phyloP scores from a whole-genome alignment of 92 coral and sea anemone genomes.

The Siderastrea siderea region DNA sequence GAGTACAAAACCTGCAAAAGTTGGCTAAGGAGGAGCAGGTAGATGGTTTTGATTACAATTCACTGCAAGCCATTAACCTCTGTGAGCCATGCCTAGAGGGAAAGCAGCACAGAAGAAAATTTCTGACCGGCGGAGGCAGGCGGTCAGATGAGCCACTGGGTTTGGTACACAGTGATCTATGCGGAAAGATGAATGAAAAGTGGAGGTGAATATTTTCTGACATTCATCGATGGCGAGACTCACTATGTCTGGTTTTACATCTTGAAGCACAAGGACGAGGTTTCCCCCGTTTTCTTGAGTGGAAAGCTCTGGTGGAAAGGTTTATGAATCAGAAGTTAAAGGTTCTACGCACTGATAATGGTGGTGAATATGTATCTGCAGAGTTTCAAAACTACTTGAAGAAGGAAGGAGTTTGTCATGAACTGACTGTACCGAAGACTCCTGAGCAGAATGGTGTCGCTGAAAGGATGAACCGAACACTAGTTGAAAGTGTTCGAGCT shows the following conservation, averaged over 20 bases:
- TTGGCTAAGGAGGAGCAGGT: conserved; percentile 31
- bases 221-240: conserved; percentile 67
- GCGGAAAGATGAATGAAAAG: conserved; percentile 67
- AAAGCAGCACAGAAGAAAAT: conserved; percentile 58
- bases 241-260: conserved; percentile 61
- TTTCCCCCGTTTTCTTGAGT: conserved; percentile 54
- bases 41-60: conserved; percentile 54
- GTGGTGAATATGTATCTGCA: not conserved
- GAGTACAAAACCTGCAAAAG: conserved; percentile 41
- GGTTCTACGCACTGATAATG: too few relatives aligned
- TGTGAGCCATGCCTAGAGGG: conserved; percentile 68
- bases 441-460: conserved; percentile 79
- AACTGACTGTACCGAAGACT: conserved; percentile 60
- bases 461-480: conserved; percentile 73
- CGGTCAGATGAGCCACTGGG: conserved; percentile 62
- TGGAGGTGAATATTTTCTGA: conserved; percentile 64
- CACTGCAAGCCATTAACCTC: conserved; percentile 27
- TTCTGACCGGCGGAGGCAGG: conserved; percentile 23
- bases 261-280: conserved; percentile 61
- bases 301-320: conserved; percentile 70
- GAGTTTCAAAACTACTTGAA: not conserved
- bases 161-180: conserved; percentile 66
- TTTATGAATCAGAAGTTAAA: not conserved
- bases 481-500: conserved; percentile 61
- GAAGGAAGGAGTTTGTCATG: conserved; percentile 56